These are phyloP conservation scores for Dicyrtomina minuta DNA, from an alignment of 2,888 invertebrate genomes.

Conservation along the genomic window DNA sequence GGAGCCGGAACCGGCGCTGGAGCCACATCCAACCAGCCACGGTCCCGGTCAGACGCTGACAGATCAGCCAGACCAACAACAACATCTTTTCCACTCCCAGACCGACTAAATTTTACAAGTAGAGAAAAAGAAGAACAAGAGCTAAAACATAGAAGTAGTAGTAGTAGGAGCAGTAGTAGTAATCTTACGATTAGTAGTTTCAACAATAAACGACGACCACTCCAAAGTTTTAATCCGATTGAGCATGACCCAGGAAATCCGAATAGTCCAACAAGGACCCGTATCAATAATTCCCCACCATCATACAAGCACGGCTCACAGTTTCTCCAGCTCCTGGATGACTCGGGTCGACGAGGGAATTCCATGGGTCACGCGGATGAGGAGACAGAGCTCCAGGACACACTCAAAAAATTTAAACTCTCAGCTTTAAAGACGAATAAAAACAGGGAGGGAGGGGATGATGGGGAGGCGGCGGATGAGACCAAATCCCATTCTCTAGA, in stretches of 20 bases:
- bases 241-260: background rate
- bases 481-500: background rate
- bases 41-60: background rate
- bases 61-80: no score
- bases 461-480: background rate
- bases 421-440: background rate
- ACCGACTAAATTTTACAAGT: background rate
- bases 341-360: background rate
- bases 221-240: conserved; percentile 22
- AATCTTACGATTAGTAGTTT: background rate
- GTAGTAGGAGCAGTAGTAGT: background rate
- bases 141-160: background rate
- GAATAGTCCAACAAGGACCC: no score
- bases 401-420: conserved; percentile 15
- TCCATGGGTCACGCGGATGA: conserved; percentile 2
- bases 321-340: background rate
- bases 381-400: conserved; percentile 11
- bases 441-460: background rate
- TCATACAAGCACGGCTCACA: conserved; percentile 18
- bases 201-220: no score
- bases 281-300: background rate
- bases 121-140: background rate
- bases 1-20: background rate
- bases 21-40: background rate
- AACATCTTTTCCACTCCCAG: background rate